Conservation (phyloP, 2,888 invertebrate species). For the Diadromus collaris region DNA sequence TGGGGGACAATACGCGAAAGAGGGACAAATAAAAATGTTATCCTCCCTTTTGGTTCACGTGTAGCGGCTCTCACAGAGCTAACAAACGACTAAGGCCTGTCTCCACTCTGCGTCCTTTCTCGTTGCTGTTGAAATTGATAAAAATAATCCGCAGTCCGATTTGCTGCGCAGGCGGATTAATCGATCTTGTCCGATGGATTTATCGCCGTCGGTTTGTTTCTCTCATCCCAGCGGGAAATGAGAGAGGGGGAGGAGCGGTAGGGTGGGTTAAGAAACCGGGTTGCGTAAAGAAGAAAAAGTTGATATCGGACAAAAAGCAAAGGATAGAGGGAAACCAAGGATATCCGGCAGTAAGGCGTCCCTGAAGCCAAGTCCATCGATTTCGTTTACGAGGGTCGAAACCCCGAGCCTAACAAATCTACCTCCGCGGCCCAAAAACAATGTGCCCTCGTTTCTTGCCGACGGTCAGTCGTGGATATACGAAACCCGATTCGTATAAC, state of each 20-base stretch:
- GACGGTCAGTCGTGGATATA: conserved; percentile 39
- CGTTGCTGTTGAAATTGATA: conserved; percentile 28
- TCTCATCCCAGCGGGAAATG: conserved; percentile 10
- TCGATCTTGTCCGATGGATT: conserved; percentile 56
- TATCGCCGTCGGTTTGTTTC: conserved; percentile 48
- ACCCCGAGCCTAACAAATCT: conserved; percentile 33
- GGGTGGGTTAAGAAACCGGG: no score
- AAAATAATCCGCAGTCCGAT: conserved; percentile 43
- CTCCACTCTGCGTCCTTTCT: neutral
- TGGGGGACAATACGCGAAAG: neutral
- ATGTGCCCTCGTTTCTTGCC: conserved; percentile 46
- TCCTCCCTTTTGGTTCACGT: neutral
- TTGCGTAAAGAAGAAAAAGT: neutral
- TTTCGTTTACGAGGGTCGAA: conserved; percentile 45
- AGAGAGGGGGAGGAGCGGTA: neutral
- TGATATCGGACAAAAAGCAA: neutral
- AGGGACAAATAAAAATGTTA: neutral
- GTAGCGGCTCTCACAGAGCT: neutral
- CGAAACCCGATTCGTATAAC: conserved; percentile 49
- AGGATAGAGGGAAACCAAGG: conserved; percentile 5
- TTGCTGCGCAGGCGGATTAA: conserved; percentile 45
- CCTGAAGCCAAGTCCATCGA: conserved; percentile 55
- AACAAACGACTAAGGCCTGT: conserved; percentile 10
- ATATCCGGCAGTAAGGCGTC: conserved; percentile 43
- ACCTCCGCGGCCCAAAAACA: conserved; percentile 11